Evolutionary conservation across 92 coral and sea anemone genomes (phyloP).

Genomic region (Epizoanthus stellaris): DNA sequence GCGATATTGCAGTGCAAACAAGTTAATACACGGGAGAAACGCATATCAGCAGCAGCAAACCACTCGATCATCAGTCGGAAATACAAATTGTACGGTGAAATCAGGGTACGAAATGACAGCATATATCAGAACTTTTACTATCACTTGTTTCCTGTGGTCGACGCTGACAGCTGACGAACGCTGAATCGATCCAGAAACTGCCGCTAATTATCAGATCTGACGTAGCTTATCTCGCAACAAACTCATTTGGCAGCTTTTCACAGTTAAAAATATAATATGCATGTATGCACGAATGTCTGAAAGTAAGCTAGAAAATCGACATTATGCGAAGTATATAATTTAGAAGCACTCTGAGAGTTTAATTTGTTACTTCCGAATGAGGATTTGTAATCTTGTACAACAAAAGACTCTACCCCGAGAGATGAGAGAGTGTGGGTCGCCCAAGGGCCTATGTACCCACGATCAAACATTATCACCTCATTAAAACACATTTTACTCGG

Average conservation of each 20-base stretch:
- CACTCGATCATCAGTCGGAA: not conserved
- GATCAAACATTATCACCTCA: slow-evolving; percentile 4
- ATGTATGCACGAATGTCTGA: not conserved
- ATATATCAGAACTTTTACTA: not conserved
- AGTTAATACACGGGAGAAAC: too few relatives aligned
- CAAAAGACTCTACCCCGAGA: too few relatives aligned
- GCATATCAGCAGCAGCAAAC: too few relatives aligned
- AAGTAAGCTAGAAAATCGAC: too few relatives aligned
- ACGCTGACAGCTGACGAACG: too few relatives aligned
- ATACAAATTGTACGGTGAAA: not conserved
- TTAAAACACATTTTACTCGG: slow-evolving; percentile 14
- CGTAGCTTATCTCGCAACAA: not conserved
- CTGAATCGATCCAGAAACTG: not conserved
- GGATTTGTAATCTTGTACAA: too few relatives aligned
- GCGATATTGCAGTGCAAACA: too few relatives aligned
- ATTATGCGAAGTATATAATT: too few relatives aligned
- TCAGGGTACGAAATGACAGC: not conserved
- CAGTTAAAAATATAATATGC: not conserved
- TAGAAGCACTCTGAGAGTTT: too few relatives aligned
- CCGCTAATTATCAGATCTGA: not conserved
- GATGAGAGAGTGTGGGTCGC: not conserved
- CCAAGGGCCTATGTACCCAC: not conserved
- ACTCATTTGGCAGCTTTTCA: slow-evolving; percentile 7
- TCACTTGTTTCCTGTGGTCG: too few relatives aligned
- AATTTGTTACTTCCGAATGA: too few relatives aligned